Base-by-base conservation (phyloP, 2,113 vertebrate species). In the Trinectes maculatus region DNA sequence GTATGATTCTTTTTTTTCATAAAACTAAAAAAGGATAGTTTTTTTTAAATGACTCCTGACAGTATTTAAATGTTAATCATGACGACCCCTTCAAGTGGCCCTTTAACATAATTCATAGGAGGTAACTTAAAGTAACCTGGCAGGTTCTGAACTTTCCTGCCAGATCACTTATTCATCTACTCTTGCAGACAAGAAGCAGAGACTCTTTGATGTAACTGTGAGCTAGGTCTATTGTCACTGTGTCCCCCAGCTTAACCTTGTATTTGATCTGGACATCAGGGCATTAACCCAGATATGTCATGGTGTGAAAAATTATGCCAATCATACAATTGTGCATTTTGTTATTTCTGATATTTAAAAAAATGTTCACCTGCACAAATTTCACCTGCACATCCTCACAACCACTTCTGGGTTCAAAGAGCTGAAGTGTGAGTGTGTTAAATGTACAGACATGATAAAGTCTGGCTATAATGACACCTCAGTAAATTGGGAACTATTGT, bases 141-240 rank as follows among this genome's bases (percentile, higher is more conserved):
- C 47, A 48, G 60, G 64, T 62, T 82, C 72, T 55, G 60, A 51
- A 53, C 29, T 58, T 46, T 37, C 36, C 12, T 2, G 1, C 42
- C 21, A 18, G 49, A 59, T 79, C 56, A 68, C 69, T 63, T 60
- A 77, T 71, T 71, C 44, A 40, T 61, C 51, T 62, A 42, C 33
- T 47, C 22, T 40, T 26, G 53, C 34, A 63, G 58, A 65, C 16
- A 56, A 76, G 34, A 53, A 53, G 54, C 7, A 22, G 22, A 71
- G 42, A 53, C 34, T 52, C 69, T 69, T 74, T 79, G 73, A 81
- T 72, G 78, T 69, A 52, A 25, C 56, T 54, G 29, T 25, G 51
- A 65, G 66, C 39, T 21, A 24, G 63, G 21, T 60, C 31, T 8
- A 44, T 4, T 28, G 19, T 40, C 52, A 34, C 42, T 47, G 43